Evolutionary conservation across 2,797 vertebrate genomes (phyloP).

Genomic region (Spea hammondii): DNA sequence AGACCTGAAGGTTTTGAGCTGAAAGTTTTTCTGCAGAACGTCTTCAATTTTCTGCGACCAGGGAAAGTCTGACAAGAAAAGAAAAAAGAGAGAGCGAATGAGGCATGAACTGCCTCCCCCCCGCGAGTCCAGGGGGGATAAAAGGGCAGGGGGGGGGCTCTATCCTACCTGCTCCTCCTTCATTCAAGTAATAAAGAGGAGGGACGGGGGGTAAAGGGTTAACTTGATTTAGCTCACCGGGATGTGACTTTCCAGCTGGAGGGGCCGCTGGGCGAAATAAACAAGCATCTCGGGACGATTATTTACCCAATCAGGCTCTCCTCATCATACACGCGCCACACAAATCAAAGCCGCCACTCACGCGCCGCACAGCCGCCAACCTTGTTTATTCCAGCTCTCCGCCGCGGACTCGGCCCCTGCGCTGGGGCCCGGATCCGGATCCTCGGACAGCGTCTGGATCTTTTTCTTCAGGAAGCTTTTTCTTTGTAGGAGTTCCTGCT

Average conservation of each 20-base stretch:
- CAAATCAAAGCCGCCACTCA: not conserved
- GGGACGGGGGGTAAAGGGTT: too few species aligned
- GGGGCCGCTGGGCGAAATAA: too few species aligned
- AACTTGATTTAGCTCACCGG: too few species aligned
- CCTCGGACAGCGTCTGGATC: slow-evolving; percentile 72
- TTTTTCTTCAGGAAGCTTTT: slow-evolving; percentile 72
- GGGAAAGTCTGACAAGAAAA: slow-evolving; percentile 74
- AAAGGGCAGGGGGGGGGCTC: too few species aligned
- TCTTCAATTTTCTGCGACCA: slow-evolving; percentile 80
- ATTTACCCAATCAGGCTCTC: too few species aligned
- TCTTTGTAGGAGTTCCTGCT: slow-evolving; percentile 75
- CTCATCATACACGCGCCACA: too few species aligned
- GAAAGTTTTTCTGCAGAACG: slow-evolving; percentile 75
- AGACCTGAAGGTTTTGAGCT: slow-evolving; percentile 78
- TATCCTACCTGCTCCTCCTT: too few species aligned
- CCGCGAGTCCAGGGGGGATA: too few species aligned
- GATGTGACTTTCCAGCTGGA: too few species aligned
- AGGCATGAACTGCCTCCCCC: not conserved
- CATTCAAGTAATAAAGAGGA: too few species aligned
- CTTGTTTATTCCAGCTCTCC: slow-evolving; percentile 76
- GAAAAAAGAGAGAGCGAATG: not conserved
- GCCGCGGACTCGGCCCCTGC: slow-evolving; percentile 62
- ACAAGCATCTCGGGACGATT: too few species aligned
- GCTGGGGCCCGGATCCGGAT: slow-evolving; percentile 58
- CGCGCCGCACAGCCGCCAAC: slow-evolving; percentile 58